phyloP scores from a whole-genome alignment of 2,888 invertebrate genomes.

The Exocentrus adspersus region DNA sequence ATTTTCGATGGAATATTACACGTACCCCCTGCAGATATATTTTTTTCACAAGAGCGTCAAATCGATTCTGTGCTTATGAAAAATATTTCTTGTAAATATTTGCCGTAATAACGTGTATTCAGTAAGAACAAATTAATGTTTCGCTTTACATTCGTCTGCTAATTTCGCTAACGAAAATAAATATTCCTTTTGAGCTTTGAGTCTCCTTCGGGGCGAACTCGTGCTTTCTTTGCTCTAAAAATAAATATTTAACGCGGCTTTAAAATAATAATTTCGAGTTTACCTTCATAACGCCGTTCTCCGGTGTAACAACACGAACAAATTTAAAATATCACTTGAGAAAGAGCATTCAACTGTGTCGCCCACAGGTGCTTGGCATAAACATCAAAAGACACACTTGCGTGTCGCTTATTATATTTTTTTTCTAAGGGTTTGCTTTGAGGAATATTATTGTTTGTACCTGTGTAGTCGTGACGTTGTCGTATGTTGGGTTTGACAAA shows the following conservation, averaged over 20 bases:
- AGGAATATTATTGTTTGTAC: slow-evolving; percentile 1
- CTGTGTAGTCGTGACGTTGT: background rate
- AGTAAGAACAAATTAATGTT: too few species aligned
- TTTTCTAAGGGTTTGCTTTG: slow-evolving; percentile 1
- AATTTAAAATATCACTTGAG: slow-evolving; percentile 16
- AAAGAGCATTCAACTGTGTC: slow-evolving; percentile 10
- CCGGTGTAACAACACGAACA: slow-evolving; percentile 6
- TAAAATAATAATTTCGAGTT: slow-evolving; percentile 11
- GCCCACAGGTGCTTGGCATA: slow-evolving; percentile 22
- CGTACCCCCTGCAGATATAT: too few species aligned
- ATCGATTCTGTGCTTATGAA: too few species aligned
- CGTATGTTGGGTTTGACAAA: background rate
- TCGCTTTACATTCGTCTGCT: too few species aligned
- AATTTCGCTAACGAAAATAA: background rate
- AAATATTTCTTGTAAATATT: too few species aligned
- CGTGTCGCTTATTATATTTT: background rate
- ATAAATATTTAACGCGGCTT: background rate
- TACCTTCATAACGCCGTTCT: slow-evolving; percentile 2
- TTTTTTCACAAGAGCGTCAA: too few species aligned
- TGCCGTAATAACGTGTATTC: too few species aligned
- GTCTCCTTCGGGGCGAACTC: background rate
- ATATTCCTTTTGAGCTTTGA: background rate
- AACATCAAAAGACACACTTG: slow-evolving; percentile 12
- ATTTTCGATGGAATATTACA: too few species aligned
- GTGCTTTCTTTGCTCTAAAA: background rate